Percentiles rank a stretch among this genome's conserved stretches.
Conservation (phyloP, 2,113 vertebrate genomes). For the Ciconia stormi region DNA sequence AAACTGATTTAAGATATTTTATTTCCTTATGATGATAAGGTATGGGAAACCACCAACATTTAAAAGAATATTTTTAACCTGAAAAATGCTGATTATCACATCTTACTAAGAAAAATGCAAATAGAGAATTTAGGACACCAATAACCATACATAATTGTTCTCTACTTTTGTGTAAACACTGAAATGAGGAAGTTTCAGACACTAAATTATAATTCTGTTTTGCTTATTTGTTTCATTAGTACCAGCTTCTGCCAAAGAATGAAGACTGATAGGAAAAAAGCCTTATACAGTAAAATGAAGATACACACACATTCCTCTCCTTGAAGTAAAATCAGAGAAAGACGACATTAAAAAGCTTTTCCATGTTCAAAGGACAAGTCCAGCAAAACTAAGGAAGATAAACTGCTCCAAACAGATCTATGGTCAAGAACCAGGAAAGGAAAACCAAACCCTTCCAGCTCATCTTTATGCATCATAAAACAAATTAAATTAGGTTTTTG, state of each 20-base stretch:
- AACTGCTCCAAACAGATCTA: neutral
- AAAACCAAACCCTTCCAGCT: constrained; percentile 33
- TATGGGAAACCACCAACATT: neutral
- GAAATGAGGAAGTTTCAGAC: neutral
- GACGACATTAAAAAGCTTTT: neutral
- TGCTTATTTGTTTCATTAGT: neutral
- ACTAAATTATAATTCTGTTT: neutral
- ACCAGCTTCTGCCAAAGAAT: neutral
- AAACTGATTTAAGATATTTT: neutral
- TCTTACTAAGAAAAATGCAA: neutral
- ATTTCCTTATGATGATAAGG: neutral
- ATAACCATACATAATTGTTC: neutral
- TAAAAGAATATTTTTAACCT: neutral
- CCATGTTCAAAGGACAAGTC: neutral
- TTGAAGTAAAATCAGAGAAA: neutral
- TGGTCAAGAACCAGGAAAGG: constrained; percentile 14
- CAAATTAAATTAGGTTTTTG: constrained; percentile 52
- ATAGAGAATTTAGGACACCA: neutral
- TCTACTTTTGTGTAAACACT: neutral
- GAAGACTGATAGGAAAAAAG: neutral
- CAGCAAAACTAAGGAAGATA: neutral
- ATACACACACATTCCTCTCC: accelerated
- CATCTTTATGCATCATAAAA: constrained; percentile 57
- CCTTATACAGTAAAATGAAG: neutral
- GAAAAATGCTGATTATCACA: neutral